Base-by-base conservation (phyloP, 2,888 invertebrate species). In the Branchellion lobata region DNA sequence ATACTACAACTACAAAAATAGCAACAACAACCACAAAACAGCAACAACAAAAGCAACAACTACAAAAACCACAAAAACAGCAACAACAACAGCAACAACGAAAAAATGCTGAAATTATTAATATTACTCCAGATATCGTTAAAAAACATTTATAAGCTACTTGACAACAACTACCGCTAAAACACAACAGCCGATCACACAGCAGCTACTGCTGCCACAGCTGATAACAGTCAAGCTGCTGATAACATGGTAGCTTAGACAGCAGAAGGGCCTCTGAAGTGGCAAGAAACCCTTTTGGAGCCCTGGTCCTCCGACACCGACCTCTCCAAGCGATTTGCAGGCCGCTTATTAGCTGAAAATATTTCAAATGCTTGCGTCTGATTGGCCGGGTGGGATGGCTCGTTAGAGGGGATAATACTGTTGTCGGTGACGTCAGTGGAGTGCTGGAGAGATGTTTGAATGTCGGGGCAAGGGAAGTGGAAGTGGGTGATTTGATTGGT, bases 201-300 rank as follows among this genome's bases (percentile, higher is more conserved):
- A n/a, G n/a, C n/a, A n/a, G n/a, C n/a, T n/a, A n/a, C n/a, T n/a
- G n/a, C n/a, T n/a, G n/a, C n/a, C n/a, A n/a, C n/a, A n/a, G n/a
- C n/a, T n/a, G n/a, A n/a, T n/a, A n/a, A n/a, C n/a, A n/a, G n/a
- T n/a, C n/a, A n/a, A n/a, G n/a, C n/a, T n/a, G n/a, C n/a, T n/a
- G n/a, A n/a, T n/a, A 75, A 27, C 75, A 75, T 75, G 51, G 53
- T 75, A 24, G 29, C n/a, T 40, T 14, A 40, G 14, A 40, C 40
- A 40, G 40, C 40, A 14, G 40, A 40, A 40, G 40, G 40, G 8
- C 40, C 40, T 40, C 14, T 40, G 40, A 40, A 40, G 40, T 5
- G 14, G 40, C 14, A 14, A 8, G 40, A 40, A 5, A 14, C 14
- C 40, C 5, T 14, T 40, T 5, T 8, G 40, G 40, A 40, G n/a